Base-by-base conservation (phyloP, 2,888 invertebrate species). In the Rhodophaea formosa region DNA sequence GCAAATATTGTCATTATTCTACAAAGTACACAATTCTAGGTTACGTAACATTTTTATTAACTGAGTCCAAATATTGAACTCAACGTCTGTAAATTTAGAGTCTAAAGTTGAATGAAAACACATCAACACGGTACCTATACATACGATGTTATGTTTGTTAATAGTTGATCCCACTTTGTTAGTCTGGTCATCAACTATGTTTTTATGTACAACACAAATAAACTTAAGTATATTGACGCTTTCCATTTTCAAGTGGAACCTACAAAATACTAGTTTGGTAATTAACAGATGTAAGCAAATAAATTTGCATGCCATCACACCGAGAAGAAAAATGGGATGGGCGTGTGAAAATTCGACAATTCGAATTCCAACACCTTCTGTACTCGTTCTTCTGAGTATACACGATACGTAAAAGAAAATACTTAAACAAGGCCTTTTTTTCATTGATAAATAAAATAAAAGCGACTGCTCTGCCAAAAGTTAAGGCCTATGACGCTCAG, bases 181-280 rank as follows among this genome's bases (percentile, higher is more conserved):
- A 56, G 62, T 59, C 58, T 61, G 62, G 49, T 65, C 69, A 62
- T 72, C 66, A 70, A 66, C 71, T 64, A 64, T 68, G 66, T 74
- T 66, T 74, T 68, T n/a, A n/a, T n/a, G 67, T 66, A 70, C 68
- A 66, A 56, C 62, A 64, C 72, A 72, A 72, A 74, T 67, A 72
- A 67, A 70, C 74, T 75, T 62, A 62, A 61, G 60, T 56, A 51
- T 75, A 71, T 77, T 76, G 71, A 72, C 73, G 66, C 74, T 77
- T 76, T 76, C 76, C 74, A 77, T 75, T 75, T 72, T 70, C 70
- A 70, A 77, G 74, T 70, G 62, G 65, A 63, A 59, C 57, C 60
- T 59, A 57, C 52, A 54, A 62, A 62, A 58, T 59, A 61, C 59
- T 62, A 62, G 59, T 62, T 59, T 62, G 62, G 64, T 60, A 64